Evolutionary conservation across 2,113 vertebrate species (phyloP).

Genomic region (Microtus ochrogaster): DNA sequence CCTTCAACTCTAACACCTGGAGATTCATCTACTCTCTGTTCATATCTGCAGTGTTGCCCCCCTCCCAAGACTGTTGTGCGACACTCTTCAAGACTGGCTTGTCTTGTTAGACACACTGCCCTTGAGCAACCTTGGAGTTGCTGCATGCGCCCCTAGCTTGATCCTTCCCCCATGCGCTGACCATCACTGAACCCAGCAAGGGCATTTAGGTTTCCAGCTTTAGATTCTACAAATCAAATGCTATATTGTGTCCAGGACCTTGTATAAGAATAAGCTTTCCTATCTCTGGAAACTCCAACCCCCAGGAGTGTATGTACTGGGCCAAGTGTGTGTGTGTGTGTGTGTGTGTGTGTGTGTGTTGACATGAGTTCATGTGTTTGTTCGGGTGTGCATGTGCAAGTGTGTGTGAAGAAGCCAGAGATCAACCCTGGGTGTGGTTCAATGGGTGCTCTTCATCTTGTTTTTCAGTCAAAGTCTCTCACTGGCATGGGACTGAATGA

Average conservation of each 20-base stretch:
- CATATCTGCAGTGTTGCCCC: rapidly evolving
- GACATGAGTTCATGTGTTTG: neutral
- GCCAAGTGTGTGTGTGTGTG: neutral
- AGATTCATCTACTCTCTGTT: too few species aligned
- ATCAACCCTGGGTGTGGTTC: neutral
- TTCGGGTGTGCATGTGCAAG: neutral
- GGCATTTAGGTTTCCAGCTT: neutral
- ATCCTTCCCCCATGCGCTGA: rapidly evolving
- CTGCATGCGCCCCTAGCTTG: rapidly evolving
- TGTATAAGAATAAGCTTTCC: neutral
- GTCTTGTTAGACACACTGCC: rapidly evolving
- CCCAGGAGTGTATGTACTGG: neutral
- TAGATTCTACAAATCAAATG: rapidly evolving
- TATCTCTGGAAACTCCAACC: neutral
- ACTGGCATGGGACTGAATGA: neutral
- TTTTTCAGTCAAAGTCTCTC: neutral
- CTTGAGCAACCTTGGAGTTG: rapidly evolving
- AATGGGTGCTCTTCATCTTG: neutral
- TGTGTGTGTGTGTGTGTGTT: neutral
- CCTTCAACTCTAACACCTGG: too few species aligned
- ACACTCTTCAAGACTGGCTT: neutral
- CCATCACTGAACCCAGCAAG: rapidly evolving
- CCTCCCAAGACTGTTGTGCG: rapidly evolving
- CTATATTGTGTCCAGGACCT: rapidly evolving
- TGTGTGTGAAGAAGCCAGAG: too few species aligned